Conservation (phyloP, 1,140 invertebrate species). For the Tetragonula clypearis region DNA sequence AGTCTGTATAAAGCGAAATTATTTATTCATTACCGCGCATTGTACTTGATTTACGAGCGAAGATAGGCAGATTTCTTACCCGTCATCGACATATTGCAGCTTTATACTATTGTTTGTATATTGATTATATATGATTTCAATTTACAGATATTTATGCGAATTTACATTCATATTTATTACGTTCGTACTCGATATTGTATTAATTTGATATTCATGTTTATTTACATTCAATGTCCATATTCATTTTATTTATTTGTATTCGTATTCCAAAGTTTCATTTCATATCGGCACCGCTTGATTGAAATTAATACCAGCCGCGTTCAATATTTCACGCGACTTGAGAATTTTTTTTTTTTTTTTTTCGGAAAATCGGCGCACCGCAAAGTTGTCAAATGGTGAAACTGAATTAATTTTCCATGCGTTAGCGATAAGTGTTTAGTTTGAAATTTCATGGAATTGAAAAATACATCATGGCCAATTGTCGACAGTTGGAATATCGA, state of each 20-base stretch:
- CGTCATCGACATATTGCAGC: not conserved
- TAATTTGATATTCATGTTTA: too few relatives aligned
- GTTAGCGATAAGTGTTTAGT: not conserved
- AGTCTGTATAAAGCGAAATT: constrained; percentile 3
- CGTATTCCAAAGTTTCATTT: too few relatives aligned
- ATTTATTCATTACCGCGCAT: not conserved
- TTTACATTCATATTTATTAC: too few relatives aligned
- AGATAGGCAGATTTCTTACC: not conserved
- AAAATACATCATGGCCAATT: not conserved
- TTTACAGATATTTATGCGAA: not conserved
- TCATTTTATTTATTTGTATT: too few relatives aligned
- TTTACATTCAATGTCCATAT: too few relatives aligned
- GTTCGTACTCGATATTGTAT: too few relatives aligned
- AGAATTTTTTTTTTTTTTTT: too few relatives aligned
- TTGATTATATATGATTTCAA: too few relatives aligned
- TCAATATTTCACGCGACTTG: not conserved
- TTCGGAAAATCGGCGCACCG: too few relatives aligned
- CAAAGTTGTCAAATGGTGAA: not conserved
- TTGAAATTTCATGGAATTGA: not conserved
- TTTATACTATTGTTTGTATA: not conserved
- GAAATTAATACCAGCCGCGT: not conserved
- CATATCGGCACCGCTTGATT: too few relatives aligned
- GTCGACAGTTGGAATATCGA: not conserved
- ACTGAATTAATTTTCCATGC: not conserved
- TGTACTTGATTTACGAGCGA: not conserved